Evolutionary conservation across 30 jellyfish, hydroid and myxozoan genomes (phyloP).

Genomic region (Aurelia aurita complex sp. Pacific): DNA sequence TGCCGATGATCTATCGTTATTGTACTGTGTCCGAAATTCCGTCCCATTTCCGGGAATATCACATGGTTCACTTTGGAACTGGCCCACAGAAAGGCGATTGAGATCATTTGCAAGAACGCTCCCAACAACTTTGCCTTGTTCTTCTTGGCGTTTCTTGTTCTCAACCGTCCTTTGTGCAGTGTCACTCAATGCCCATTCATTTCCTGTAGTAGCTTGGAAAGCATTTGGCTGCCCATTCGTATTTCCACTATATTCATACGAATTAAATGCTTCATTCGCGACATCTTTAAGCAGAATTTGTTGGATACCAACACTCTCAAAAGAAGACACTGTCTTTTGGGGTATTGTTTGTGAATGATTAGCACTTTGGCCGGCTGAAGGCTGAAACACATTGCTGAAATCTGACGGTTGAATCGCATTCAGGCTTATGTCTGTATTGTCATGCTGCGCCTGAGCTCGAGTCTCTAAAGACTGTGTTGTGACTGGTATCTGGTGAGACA

Average conservation of each 20-base stretch:
- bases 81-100: conserved; percentile 61
- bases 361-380: neutral
- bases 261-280: neutral
- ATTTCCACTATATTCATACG: neutral
- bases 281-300: neutral
- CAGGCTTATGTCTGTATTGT: neutral
- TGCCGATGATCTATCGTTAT: neutral
- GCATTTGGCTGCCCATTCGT: neutral
- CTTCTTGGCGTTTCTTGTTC: neutral
- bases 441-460: neutral
- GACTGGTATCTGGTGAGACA: neutral
- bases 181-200: neutral
- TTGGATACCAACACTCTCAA: conserved; percentile 8
- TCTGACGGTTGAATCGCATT: neutral
- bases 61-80: conserved; percentile 35
- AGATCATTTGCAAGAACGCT: conserved; percentile 58
- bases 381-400: neutral
- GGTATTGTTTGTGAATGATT: neutral
- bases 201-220: neutral
- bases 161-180: neutral
- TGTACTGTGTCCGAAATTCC: neutral
- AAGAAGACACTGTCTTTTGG: neutral
- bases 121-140: conserved; percentile 13
- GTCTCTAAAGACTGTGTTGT: neutral
- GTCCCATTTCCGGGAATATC: conserved; percentile 33